These are phyloP conservation scores for Egretta garzetta DNA, from an alignment of 2,113 vertebrate genomes.

Conservation along the genomic window DNA sequence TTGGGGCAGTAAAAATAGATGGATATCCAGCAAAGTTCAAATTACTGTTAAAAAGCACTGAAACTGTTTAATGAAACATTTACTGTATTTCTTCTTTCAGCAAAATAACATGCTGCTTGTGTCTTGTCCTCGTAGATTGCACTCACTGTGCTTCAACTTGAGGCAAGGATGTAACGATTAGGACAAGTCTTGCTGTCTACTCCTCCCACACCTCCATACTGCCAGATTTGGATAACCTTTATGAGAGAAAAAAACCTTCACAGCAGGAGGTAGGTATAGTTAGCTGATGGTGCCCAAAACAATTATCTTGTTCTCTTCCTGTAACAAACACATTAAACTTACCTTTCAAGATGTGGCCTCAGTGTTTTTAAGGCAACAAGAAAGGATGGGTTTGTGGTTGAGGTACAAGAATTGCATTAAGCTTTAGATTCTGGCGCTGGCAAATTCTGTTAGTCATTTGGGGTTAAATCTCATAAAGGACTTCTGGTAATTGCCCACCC, in stretches of 20 bases:
- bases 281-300: not conserved
- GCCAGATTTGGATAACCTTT: not conserved
- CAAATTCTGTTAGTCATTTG: not conserved
- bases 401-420: not conserved
- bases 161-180: not conserved
- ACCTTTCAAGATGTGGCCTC: not conserved
- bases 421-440: not conserved
- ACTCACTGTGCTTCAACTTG: not conserved
- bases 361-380: not conserved
- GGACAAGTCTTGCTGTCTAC: not conserved
- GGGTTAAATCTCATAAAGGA: not conserved
- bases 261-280: not conserved
- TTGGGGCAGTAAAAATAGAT: not conserved
- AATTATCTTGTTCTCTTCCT: not conserved
- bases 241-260: not conserved
- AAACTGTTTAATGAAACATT: not conserved
- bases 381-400: not conserved
- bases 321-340: not conserved
- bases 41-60: not conserved
- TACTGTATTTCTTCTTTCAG: not conserved
- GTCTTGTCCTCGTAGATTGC: not conserved
- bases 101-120: not conserved
- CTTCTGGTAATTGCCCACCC: not conserved
- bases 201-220: accelerated
- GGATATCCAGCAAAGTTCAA: not conserved